Evolutionary conservation across 2,797 vertebrate species (phyloP).

Genomic region (Epinephelus coioides): DNA sequence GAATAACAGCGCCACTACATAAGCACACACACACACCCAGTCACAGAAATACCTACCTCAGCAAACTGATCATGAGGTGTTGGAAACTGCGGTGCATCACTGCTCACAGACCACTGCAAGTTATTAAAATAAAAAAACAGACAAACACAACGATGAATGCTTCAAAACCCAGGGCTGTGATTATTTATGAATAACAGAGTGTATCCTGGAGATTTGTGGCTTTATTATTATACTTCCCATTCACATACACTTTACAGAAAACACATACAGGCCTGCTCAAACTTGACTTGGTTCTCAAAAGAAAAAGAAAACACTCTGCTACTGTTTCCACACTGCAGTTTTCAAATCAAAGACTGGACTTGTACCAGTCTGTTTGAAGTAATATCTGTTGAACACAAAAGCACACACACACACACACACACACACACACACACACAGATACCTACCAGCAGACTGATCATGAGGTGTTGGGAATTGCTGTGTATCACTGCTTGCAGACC

Average conservation of each 20-base stretch:
- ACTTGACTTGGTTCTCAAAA: no score
- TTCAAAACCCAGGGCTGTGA: no score
- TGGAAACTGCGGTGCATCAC: fast-evolving
- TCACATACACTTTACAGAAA: background rate
- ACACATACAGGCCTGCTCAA: background rate
- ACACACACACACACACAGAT: background rate
- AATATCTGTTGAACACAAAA: background rate
- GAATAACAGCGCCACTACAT: background rate
- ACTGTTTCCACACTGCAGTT: no score
- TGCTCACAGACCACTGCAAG: fast-evolving
- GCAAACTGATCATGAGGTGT: fast-evolving
- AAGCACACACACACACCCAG: background rate
- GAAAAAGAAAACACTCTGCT: no score
- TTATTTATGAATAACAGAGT: no score
- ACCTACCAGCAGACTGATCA: background rate
- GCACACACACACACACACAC: no score
- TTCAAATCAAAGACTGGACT: no score
- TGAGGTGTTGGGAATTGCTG: background rate
- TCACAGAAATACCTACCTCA: background rate
- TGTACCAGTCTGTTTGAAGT: no score
- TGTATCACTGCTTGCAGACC: fast-evolving
- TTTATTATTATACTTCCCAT: background rate
- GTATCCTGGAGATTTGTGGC: no score
- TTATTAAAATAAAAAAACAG: background rate
- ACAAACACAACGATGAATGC: background rate